Conservation (phyloP, 2,888 invertebrate genomes). For the Meteorus colon region DNA sequence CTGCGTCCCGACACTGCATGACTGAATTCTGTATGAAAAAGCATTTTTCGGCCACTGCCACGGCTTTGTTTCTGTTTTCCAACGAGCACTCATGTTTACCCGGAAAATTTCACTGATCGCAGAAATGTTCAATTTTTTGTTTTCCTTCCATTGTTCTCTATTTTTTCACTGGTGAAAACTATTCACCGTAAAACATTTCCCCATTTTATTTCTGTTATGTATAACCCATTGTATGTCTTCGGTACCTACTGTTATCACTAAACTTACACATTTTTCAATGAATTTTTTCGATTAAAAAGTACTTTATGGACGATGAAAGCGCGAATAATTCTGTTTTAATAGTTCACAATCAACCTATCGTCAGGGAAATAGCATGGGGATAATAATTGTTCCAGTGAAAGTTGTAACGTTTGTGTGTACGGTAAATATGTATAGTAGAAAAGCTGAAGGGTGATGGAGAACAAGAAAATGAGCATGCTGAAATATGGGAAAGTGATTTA, state of each 20-base stretch:
- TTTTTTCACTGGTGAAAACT: neutral
- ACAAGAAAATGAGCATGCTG: too few species aligned
- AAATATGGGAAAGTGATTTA: too few species aligned
- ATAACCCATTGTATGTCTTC: slow-evolving; percentile 46
- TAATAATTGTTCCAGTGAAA: too few species aligned
- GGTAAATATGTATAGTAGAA: too few species aligned
- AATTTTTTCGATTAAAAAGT: neutral
- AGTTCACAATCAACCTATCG: too few species aligned
- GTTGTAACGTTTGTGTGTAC: too few species aligned
- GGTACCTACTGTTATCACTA: neutral
- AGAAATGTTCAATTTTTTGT: neutral
- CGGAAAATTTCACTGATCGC: slow-evolving; percentile 18
- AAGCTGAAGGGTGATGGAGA: too few species aligned
- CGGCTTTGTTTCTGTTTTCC: neutral
- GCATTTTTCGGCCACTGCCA: slow-evolving; percentile 1
- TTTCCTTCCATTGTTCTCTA: neutral
- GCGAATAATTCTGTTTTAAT: too few species aligned
- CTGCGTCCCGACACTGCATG: slow-evolving; percentile 1
- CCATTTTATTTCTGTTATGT: slow-evolving; percentile 43
- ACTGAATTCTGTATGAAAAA: neutral
- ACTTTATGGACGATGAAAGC: neutral
- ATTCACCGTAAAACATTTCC: neutral
- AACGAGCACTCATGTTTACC: neutral
- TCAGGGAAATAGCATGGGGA: too few species aligned
- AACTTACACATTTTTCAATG: neutral